Percentiles rank a stretch among this genome's conserved stretches.
These are phyloP conservation scores for Myotis pilosus DNA, from an alignment of 2,797 vertebrate genomes.

Conservation along the genomic window DNA sequence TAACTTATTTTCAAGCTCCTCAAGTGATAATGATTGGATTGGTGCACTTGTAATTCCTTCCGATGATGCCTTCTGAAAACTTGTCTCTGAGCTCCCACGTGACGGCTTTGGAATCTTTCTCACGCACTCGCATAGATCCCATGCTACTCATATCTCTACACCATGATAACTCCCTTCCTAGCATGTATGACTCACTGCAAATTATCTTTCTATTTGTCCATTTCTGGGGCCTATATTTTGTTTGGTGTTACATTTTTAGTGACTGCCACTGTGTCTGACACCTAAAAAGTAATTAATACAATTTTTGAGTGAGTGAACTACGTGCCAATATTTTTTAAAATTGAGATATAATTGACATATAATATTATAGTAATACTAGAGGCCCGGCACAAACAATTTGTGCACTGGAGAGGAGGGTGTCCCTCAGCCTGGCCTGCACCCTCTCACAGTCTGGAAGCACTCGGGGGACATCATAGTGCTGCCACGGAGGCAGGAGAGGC, in stretches of 20 bases:
- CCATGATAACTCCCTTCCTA: background rate
- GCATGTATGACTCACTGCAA: background rate
- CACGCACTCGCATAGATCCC: background rate
- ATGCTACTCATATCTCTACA: background rate
- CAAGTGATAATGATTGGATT: background rate
- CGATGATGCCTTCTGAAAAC: background rate
- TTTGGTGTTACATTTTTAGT: background rate
- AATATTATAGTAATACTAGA: background rate
- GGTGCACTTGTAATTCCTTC: background rate
- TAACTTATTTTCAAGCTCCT: background rate
- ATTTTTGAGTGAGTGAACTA: background rate
- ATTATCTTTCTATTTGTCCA: background rate
- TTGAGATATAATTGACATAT: background rate
- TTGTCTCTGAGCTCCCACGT: background rate
- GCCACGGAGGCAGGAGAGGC: no score
- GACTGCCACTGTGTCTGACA: background rate
- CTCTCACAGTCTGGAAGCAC: no score
- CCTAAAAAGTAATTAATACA: background rate
- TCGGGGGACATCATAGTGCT: no score
- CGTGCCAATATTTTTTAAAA: background rate
- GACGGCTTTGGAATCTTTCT: background rate
- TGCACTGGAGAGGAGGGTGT: no score
- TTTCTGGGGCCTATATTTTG: background rate
- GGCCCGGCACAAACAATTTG: no score
- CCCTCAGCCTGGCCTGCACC: no score